Conservation (phyloP, 2,797 vertebrate species). For the Todus mexicanus region DNA sequence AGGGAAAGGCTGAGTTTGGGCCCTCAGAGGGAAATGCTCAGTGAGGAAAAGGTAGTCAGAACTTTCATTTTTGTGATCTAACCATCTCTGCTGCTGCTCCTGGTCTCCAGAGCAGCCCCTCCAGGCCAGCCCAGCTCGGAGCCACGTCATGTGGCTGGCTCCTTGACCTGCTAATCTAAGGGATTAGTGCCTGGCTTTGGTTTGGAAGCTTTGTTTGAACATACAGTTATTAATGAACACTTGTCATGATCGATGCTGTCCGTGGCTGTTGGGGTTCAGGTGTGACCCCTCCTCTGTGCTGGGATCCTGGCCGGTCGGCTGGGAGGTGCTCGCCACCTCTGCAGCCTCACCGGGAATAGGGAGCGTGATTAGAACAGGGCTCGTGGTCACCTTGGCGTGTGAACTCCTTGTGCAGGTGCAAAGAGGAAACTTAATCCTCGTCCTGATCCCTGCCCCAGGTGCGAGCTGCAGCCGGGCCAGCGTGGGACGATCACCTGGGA, state of each 20-base stretch:
- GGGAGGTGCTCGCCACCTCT: fast-evolving
- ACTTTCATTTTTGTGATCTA: not conserved
- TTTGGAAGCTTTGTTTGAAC: not conserved
- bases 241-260: not conserved
- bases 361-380: fast-evolving
- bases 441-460: not conserved
- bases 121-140: not conserved
- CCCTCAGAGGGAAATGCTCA: not conserved
- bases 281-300: fast-evolving
- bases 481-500: fast-evolving
- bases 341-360: not conserved
- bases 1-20: not conserved
- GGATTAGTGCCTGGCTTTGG: not conserved
- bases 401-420: not conserved
- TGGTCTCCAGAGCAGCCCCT: not conserved
- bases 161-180: not conserved
- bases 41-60: not conserved
- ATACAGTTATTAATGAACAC: not conserved
- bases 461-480: fast-evolving
- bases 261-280: fast-evolving
- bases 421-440: not conserved
- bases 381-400: not conserved
- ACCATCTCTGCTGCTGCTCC: not conserved
- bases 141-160: fast-evolving
- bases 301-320: fast-evolving